These are phyloP conservation scores for Corbicula japonica DNA, from an alignment of 2,888 invertebrate genomes.

Conservation along the genomic window DNA sequence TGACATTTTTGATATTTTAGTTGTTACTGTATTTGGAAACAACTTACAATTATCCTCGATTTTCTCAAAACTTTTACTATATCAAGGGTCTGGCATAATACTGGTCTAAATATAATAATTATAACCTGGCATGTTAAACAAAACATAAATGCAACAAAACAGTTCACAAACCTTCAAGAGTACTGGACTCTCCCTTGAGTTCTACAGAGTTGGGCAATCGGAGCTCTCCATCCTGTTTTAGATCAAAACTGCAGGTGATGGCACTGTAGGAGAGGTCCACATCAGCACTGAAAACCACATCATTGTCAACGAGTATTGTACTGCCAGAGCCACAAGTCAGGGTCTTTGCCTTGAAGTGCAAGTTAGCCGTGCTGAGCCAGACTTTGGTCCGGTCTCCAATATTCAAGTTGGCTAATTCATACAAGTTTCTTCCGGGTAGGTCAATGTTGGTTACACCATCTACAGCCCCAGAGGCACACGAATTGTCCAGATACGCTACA, in stretches of 20 bases:
- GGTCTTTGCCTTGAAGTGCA: constrained; percentile 68
- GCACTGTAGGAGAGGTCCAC: constrained; percentile 67
- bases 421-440: constrained; percentile 28
- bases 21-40: too few species aligned
- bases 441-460: constrained; percentile 66
- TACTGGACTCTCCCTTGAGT: constrained; percentile 72
- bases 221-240: constrained; percentile 72
- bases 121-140: too few species aligned
- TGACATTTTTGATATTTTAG: too few species aligned
- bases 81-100: too few species aligned
- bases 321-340: constrained; percentile 70
- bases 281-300: constrained; percentile 74
- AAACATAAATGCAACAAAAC: too few species aligned
- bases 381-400: constrained; percentile 65
- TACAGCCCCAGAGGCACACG: constrained; percentile 43
- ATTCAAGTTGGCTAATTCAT: constrained; percentile 58
- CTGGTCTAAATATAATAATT: too few species aligned
- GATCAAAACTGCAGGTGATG: constrained; percentile 74
- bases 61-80: too few species aligned
- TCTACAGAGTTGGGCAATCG: constrained; percentile 74
- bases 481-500: constrained; percentile 61
- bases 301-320: constrained; percentile 65
- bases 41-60: too few species aligned
- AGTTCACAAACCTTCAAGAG: constrained; percentile 73
- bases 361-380: constrained; percentile 50